Evolutionary conservation across 1,140 invertebrate genomes (phyloP), one percentile per base, ranked within the genome.

Genomic region (Dendroctonus ponderosae): DNA sequence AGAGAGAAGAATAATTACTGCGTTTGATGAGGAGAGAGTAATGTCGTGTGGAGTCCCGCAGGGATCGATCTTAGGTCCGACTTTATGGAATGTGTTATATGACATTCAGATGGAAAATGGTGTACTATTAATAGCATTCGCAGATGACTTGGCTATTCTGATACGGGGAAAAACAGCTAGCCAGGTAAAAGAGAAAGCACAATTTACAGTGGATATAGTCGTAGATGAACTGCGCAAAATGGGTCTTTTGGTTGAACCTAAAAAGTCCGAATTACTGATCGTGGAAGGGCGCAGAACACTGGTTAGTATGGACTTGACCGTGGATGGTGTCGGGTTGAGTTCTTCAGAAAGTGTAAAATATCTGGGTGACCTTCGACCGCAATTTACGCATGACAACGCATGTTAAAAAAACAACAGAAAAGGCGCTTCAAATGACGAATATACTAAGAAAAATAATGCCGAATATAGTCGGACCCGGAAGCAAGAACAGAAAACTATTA

Each of bases 111-210:
- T 75, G 41, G 70, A 71, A 6, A 58, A 68, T 0, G 58, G 63
- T 0, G 40, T 67, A 0, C 49, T 26, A 1, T 46, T 73, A 0
- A 56, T 75, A 2, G 72, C 69, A 2, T 79, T 70, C 53, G 74
- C 75, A 0, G 76, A 79, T 42, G 75, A 79, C 46, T 43, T 74
- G 14, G 71, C 70, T 0, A 46, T 71, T n/a, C 40, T 75, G 0
- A 67, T 77, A 5, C 12, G 5, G 5, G 69, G 59, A 3, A 60
- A 58, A 7, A 64, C 59, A 15, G 8, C 46, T 14, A 42, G 44
- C 12, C 6, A n/a, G 56, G 5, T 42, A 26, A n/a, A 42, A 8
- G 8, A 6, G 6, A 58, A 58, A 8, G 15, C 56, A 6, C 7
- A 12, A 15, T 42, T 9, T 43, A 42, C 41, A 8, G 14, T 58